phyloP scores from a whole-genome alignment of 2,888 invertebrate species.

The Lasioglossum oenotherae region DNA sequence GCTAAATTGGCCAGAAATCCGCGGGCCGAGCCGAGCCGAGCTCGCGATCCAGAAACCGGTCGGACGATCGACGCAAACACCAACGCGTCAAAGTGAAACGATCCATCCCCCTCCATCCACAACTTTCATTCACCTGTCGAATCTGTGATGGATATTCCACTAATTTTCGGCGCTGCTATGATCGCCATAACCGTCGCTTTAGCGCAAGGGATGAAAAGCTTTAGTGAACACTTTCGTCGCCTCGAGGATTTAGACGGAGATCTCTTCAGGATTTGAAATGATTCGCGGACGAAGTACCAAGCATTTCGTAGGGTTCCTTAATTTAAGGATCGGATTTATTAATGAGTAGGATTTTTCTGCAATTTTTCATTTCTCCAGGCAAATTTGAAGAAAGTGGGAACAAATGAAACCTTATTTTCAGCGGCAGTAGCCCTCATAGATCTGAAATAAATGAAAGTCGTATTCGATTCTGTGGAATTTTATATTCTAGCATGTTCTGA shows the following conservation, averaged over 20 bases:
- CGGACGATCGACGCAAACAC: background rate
- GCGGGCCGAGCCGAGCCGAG: constrained; percentile 1
- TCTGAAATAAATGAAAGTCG: too few relatives aligned
- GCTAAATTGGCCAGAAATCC: constrained; percentile 58
- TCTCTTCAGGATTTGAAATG: background rate
- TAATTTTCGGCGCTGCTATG: background rate
- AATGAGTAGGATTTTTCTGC: background rate
- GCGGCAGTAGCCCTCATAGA: too few relatives aligned
- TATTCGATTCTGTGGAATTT: too few relatives aligned
- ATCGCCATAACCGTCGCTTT: background rate
- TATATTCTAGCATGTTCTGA: too few relatives aligned
- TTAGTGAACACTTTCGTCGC: background rate
- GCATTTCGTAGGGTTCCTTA: background rate
- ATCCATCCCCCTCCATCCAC: background rate
- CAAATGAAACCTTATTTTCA: too few relatives aligned
- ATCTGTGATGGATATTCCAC: background rate
- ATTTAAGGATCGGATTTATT: background rate
- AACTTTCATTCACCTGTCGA: background rate
- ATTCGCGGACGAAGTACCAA: background rate
- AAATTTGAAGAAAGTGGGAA: too few relatives aligned
- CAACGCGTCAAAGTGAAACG: background rate
- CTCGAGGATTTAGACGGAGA: background rate
- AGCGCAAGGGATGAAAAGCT: background rate
- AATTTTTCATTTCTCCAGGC: too few relatives aligned
- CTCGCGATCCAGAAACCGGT: constrained; percentile 9